Evolutionary conservation across 1,140 invertebrate genomes (phyloP).

Genomic region (Bombus waltoni): DNA sequence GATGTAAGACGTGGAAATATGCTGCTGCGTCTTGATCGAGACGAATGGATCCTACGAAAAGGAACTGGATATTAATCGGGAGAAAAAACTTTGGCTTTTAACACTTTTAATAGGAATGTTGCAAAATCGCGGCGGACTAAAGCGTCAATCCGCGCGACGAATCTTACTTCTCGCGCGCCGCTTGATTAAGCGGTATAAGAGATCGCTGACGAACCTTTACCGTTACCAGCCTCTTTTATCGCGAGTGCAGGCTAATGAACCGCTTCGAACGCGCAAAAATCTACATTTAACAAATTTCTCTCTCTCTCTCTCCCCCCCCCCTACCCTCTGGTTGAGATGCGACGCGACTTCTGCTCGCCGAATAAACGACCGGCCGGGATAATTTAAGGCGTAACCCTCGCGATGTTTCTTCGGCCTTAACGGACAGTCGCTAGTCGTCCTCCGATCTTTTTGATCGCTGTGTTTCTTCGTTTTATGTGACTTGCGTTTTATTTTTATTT

Average conservation of each 20-base stretch:
- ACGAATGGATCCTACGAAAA: too few relatives aligned
- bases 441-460: background rate
- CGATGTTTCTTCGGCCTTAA: slow-evolving; percentile 24
- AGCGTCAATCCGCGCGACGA: slow-evolving; percentile 5
- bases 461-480: background rate
- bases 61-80: too few relatives aligned
- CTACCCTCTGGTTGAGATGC: too few relatives aligned
- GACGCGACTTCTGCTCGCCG: background rate
- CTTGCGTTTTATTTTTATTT: background rate
- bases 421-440: background rate
- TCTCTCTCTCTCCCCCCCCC: too few relatives aligned
- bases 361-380: slow-evolving; percentile 34
- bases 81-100: too few relatives aligned
- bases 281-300: slow-evolving; percentile 32
- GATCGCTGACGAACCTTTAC: slow-evolving; percentile 37
- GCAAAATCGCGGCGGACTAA: too few relatives aligned
- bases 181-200: slow-evolving; percentile 43
- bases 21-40: too few relatives aligned
- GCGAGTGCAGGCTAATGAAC: slow-evolving; percentile 41
- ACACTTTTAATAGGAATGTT: too few relatives aligned
- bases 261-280: slow-evolving; percentile 20
- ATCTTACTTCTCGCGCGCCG: background rate
- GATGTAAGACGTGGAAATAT: too few relatives aligned
- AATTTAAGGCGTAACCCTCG: slow-evolving; percentile 41
- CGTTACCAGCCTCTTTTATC: slow-evolving; percentile 41